Evolutionary conservation across 2,888 invertebrate species (phyloP), one percentile per base, ranked within the genome.

Genomic region (Epirrhoe tristata): DNA sequence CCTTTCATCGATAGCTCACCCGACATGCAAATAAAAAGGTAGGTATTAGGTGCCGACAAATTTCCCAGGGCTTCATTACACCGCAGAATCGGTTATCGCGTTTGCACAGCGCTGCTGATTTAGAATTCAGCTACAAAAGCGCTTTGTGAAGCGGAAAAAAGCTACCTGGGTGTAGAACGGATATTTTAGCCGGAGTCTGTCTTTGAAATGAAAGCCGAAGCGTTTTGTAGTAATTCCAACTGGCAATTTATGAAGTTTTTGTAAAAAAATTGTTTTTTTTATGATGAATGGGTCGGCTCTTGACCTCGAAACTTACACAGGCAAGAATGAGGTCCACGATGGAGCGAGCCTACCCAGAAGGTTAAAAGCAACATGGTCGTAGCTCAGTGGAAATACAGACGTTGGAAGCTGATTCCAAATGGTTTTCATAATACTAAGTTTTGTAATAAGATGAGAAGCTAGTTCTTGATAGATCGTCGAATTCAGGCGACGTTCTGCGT

Each of bases 71-170:
- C 68, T 72, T 72, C 70, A 74, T 74, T 74, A 74, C 70, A 59
- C 65, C 59, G 58, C 64, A 46, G 58, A 66, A 69, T 60, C 67
- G 66, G 71, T 83, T 85, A 85, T 85, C 85, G 80, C 78, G 83
- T 85, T 84, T 84, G 76, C 74, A 77, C 85, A 85, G 83, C 69
- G 76, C 56, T 58, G 70, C 77, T 76, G 83, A 83, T 84, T 83
- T 80, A 80, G 74, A 75, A 71, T 67, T 71, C 77, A 72, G 60
- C 71, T 58, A 69, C 67, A 73, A 68, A 70, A 73, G 75, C 74
- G 81, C 77, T 76, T 78, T 81, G 76, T 75, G 70, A 69, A 76
- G 66, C 70, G 71, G 67, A 71, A 74, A 73, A 70, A 72, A 68
- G 64, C 67, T 67, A 63, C 69, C 69, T 69, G 60, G 43, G 57